These are phyloP conservation scores for Microctenopoma steveboyesi DNA, from an alignment of 2,797 vertebrate genomes.

Conservation along the genomic window DNA sequence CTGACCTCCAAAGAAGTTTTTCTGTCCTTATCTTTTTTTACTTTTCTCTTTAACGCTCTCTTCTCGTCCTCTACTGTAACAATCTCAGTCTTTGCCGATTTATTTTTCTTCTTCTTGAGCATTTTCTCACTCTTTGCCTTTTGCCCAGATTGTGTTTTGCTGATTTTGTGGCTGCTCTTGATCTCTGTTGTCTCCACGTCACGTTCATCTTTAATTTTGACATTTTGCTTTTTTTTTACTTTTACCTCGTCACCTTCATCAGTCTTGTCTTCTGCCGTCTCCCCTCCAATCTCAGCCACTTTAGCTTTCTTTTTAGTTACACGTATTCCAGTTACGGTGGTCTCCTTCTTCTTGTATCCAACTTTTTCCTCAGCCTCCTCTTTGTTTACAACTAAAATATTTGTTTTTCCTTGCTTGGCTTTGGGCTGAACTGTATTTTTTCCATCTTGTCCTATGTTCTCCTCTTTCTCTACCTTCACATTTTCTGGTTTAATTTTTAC, in stretches of 20 bases:
- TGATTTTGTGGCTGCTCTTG: conserved; percentile 14
- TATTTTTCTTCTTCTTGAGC: background rate
- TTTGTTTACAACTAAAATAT: background rate
- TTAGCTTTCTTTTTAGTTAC: conserved; percentile 37
- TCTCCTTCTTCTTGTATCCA: conserved; percentile 43
- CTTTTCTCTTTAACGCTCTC: conserved; percentile 14
- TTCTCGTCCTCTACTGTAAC: background rate
- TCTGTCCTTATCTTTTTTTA: conserved; percentile 14
- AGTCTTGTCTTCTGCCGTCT: conserved; percentile 9
- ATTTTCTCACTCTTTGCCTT: background rate
- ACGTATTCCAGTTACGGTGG: background rate
- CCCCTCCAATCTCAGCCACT: conserved; percentile 10
- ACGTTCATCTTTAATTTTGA: background rate
- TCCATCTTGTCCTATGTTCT: conserved; percentile 5
- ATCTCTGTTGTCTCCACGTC: background rate
- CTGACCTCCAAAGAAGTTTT: conserved; percentile 8
- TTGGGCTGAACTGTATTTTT: conserved; percentile 22
- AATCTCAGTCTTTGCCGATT: conserved; percentile 6
- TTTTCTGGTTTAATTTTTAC: conserved; percentile 29
- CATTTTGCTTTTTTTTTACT: conserved; percentile 45
- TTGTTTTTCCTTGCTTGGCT: conserved; percentile 40
- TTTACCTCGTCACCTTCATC: conserved; percentile 11
- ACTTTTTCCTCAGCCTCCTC: conserved; percentile 27
- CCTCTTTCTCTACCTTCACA: background rate
- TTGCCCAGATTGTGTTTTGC: background rate